Base-by-base conservation (phyloP, 2,888 invertebrate genomes). In the Elmis aenea region DNA sequence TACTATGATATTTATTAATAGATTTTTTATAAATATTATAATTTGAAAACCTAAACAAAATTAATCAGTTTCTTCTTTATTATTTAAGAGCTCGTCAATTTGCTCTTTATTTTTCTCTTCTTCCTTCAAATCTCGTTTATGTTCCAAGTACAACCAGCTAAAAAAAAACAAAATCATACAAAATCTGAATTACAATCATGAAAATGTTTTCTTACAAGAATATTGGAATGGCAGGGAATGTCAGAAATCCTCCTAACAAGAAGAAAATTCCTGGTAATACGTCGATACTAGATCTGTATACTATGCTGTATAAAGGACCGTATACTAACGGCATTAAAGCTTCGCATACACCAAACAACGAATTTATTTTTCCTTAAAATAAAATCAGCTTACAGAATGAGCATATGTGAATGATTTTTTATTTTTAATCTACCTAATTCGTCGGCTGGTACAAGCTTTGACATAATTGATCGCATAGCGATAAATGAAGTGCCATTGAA, bases 391-490 rank as follows among this genome's bases (percentile, higher is more conserved):
- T n/a, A n/a, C n/a, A n/a, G n/a, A n/a, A n/a, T n/a, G n/a, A n/a
- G n/a, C n/a, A n/a, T n/a, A n/a, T n/a, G n/a, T n/a, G n/a, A n/a
- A n/a, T n/a, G n/a, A n/a, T n/a, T n/a, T n/a, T n/a, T n/a, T n/a
- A n/a, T n/a, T n/a, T 18, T 18, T 6, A 18, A 6, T 18, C 64
- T 61, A 75, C 76, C 76, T 45, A 75, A 64, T 70, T 77, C 76
- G 45, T 75, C 73, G 2, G 66, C 57, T 13, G 74, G 68, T 4
- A 76, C 76, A 45, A 71, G 66, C 51, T 77, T 77, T 0, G 74
- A 72, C 2, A 73, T 74, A 23, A 76, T 71, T 1, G 76, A 75
- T 30, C 76, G 62, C 33, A 77, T 67, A 1, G 75, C 74, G n/a
- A 75, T 75, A 13, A 75, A 60, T 0, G 74, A 73, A 1, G 73